phyloP scores from a whole-genome alignment of 2,797 vertebrate genomes.

The Hybognathus amarus region DNA sequence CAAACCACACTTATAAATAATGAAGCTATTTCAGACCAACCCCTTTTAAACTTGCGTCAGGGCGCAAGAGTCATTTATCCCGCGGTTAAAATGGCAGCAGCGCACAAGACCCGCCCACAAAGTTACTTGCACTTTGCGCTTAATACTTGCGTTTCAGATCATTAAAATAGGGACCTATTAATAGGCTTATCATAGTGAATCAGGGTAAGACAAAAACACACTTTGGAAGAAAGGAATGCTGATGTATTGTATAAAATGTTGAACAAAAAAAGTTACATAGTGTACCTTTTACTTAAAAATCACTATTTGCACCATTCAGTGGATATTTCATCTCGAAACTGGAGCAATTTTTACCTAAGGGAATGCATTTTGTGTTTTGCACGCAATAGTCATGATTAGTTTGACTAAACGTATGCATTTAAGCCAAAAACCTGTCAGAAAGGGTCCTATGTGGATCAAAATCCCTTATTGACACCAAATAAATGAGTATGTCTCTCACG shows the following conservation, averaged over 20 bases:
- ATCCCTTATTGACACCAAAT: conserved; percentile 50
- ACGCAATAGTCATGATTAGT: background rate
- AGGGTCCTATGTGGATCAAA: conserved; percentile 18
- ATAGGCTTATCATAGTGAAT: background rate
- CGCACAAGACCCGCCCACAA: no score
- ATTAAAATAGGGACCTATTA: no score
- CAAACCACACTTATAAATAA: no score
- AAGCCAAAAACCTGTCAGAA: background rate
- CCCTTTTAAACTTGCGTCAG: no score
- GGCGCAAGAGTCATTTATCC: no score
- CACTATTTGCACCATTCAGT: background rate
- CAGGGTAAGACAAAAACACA: background rate
- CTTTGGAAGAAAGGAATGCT: background rate
- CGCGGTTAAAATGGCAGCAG: no score
- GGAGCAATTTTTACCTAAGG: background rate
- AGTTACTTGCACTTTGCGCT: no score
- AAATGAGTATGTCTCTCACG: conserved; percentile 50
- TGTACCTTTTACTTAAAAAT: background rate
- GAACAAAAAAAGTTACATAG: no score
- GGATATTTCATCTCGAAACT: background rate
- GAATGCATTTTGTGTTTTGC: background rate
- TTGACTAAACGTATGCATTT: background rate
- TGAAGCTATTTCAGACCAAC: no score
- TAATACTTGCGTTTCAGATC: no score
- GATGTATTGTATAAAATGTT: no score